Base-by-base conservation (phyloP, 2,888 invertebrate species). In the Tetheella fluctuosa region DNA sequence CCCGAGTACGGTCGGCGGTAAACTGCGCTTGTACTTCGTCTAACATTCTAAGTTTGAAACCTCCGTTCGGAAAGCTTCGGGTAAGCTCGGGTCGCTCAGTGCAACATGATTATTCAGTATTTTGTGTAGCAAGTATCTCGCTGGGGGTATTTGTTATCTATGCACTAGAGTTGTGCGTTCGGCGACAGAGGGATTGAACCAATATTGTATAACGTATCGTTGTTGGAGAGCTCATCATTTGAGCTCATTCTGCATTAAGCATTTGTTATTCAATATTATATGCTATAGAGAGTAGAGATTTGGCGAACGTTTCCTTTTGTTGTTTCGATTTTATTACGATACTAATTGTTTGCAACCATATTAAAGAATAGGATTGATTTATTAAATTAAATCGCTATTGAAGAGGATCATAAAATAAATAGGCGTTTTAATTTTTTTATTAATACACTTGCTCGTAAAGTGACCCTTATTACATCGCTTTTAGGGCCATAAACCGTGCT, bases 21-120 rank as follows among this genome's bases (percentile, higher is more conserved):
- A 81, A 88, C 88, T 88, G 81, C 77, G 77, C 74, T 79, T 75
- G 72, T 73, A 69, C 63, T 61, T 67, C 64, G 73, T 20, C 48
- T 17, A 73, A 66, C 70, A 70, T 79, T 81, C 77, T 72, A 83
- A 84, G 79, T 86, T 84, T 80, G 71, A 72, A 80, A 74, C 66
- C 48, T 64, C 59, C 61, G 64, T 63, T 84, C 84, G 85, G 80
- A 61, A 60, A 53, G 37, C 64, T 70, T 85, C 87, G 87, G 75
- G n/a, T 17, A 56, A 57, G 56, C 60, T 84, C 85, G 86, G 73
- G 28, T 17, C 58, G 60, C 53, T 54, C 65, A 67, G 59, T 77
- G 77, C 77, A 80, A 71, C 69, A 68, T 63, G 65, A 71, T 76
- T 76, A 68, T 75, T 76, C 68, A 68, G 73, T 73, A 71, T 71